Conservation (phyloP, 1,140 invertebrate genomes). For the Xylocopa sonorina region DNA sequence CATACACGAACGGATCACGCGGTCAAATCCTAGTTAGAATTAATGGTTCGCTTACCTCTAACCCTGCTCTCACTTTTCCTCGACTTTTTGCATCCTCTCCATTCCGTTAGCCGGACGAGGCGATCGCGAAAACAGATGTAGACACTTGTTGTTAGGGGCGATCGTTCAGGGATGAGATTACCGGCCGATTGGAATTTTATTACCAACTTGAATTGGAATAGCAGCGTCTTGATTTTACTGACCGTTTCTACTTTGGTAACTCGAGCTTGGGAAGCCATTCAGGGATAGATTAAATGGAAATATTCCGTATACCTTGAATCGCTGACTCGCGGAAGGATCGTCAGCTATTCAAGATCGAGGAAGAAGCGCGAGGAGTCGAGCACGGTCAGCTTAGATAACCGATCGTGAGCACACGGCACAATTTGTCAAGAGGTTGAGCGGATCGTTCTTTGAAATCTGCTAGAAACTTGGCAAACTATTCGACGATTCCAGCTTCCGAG, state of each 20-base stretch:
- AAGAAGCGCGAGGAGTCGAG: not conserved
- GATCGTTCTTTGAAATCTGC: not conserved
- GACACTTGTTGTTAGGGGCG: too few species aligned
- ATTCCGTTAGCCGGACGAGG: too few species aligned
- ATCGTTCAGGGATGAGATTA: not conserved
- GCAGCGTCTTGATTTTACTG: not conserved
- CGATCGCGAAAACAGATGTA: too few species aligned
- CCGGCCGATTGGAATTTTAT: not conserved
- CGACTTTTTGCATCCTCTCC: not conserved
- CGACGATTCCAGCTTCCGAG: not conserved
- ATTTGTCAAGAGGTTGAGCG: conserved; percentile 48
- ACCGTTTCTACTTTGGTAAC: not conserved
- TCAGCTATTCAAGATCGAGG: not conserved
- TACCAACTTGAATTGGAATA: too few species aligned
- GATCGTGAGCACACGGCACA: conserved; percentile 16
- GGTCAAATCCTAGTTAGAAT: not conserved
- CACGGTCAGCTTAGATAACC: not conserved
- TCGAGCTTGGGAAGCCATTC: not conserved
- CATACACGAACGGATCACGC: not conserved
- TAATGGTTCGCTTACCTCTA: conserved; percentile 27
- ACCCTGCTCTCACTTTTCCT: not conserved
- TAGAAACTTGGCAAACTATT: conserved; percentile 4
- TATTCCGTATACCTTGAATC: not conserved
- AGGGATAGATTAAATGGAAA: not conserved
- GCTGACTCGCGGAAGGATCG: not conserved